phyloP scores from a whole-genome alignment of 1,140 invertebrate genomes.

The Pseudoatta argentina region DNA sequence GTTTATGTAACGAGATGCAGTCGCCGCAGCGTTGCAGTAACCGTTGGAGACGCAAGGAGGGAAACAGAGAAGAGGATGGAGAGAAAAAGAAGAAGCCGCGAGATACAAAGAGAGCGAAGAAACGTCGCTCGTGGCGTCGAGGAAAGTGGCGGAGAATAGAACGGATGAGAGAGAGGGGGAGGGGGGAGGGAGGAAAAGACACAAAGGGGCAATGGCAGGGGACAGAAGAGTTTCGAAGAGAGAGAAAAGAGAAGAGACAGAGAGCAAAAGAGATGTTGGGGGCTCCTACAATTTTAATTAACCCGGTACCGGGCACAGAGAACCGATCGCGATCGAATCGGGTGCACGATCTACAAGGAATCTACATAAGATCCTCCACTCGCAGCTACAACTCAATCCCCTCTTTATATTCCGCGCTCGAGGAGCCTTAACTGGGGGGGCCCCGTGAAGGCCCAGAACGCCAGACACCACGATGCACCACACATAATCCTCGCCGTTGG shows the following conservation, averaged over 20 bases:
- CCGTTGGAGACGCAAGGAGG: slow-evolving; percentile 1
- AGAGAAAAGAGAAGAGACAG: slow-evolving; percentile 29
- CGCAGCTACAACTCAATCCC: slow-evolving; percentile 87
- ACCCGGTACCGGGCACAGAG: slow-evolving; percentile 83
- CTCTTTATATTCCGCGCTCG: slow-evolving; percentile 81
- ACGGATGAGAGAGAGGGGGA: not conserved
- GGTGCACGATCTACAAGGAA: slow-evolving; percentile 87
- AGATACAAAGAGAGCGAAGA: slow-evolving; percentile 52
- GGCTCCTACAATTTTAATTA: slow-evolving; percentile 86
- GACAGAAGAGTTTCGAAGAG: not conserved
- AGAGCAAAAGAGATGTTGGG: slow-evolving; percentile 69
- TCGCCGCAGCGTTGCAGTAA: slow-evolving; percentile 36
- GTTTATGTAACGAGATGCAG: slow-evolving; percentile 76
- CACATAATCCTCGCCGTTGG: slow-evolving; percentile 51
- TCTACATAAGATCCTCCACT: slow-evolving; percentile 87
- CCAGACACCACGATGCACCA: slow-evolving; percentile 59
- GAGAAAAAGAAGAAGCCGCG: slow-evolving; percentile 30
- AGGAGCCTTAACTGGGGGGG: slow-evolving; percentile 72
- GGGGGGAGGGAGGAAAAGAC: not conserved
- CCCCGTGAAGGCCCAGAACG: slow-evolving; percentile 25
- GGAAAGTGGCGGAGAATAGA: slow-evolving; percentile 48
- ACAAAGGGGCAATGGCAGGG: not conserved
- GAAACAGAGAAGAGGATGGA: not conserved
- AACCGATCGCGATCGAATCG: slow-evolving; percentile 87
- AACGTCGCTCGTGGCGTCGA: slow-evolving; percentile 32